Base-by-base conservation (phyloP, 2,888 invertebrate species). In the Sialis lutaria region DNA sequence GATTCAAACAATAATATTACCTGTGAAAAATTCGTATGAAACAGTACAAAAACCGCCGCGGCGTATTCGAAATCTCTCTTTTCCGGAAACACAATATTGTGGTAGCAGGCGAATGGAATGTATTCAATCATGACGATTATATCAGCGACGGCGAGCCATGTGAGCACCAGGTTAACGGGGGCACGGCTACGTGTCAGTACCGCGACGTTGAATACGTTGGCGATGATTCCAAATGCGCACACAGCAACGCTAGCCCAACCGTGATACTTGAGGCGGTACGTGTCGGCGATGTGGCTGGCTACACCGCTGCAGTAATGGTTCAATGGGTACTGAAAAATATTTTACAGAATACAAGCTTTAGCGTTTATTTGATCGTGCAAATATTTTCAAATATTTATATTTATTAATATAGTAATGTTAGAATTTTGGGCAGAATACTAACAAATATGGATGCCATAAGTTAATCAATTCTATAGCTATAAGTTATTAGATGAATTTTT, bases 71-170 rank as follows among this genome's bases (percentile, higher is more conserved):
- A 82, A 55, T 75, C 74, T 35, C 70, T 67, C 53, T 74, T 70
- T 50, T 77, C 75, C 1, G 78, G 77, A 42, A 76, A 64, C 49
- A 79, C 72, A 58, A 79, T 67, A 58, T 77, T 74, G 59, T 74
- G 76, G 62, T 82, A 80, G 45, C 77, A 70, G 5, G 79, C 75
- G 58, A 80, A 84, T 4, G 83, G 82, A 51, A 86, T 75, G 59
- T 86, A 87, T 56, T 90, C 89, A 61, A 90, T 64, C 81, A 93
- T 92, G 32, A 92, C 85, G 53, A 90, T 74, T 65, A 91, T 81
- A 62, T 93, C 92, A 1, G 89, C 85, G 0, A 88, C 82, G 0
- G 92, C 91, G 46, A 92, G 64, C 63, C 82, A 79, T 52, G 86
- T 88, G 43, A 92, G 72, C 46, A 92, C 83, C 40, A 84, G 71